Evolutionary conservation across 2,797 vertebrate species (phyloP).

Genomic region (Betta splendens): DNA sequence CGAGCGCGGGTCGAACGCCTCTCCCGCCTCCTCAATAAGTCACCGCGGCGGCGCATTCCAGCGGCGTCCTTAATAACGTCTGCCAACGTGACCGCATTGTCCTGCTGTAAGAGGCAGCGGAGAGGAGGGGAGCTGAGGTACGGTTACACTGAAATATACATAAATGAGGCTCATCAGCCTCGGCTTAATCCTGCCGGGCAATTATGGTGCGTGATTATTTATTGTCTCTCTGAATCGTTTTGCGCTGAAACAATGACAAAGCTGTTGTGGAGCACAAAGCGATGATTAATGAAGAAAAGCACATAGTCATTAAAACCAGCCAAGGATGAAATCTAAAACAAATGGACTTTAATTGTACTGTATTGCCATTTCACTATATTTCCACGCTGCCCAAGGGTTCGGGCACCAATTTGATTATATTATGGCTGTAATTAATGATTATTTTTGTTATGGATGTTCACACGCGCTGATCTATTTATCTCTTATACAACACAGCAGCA

Average conservation of each 20-base stretch:
- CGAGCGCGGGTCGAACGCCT: conserved; percentile 75
- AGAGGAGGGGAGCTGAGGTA: conserved; percentile 34
- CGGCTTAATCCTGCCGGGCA: conserved; percentile 43
- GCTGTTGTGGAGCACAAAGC: conserved; percentile 38
- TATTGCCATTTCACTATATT: conserved; percentile 19
- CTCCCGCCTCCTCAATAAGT: conserved; percentile 67
- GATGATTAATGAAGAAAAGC: conserved; percentile 49
- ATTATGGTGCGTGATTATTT: conserved; percentile 44
- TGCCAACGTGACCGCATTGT: conserved; percentile 49
- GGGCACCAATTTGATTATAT: not conserved
- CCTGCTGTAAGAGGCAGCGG: conserved; percentile 28
- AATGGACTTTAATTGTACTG: conserved; percentile 41
- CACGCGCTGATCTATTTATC: conserved; percentile 5
- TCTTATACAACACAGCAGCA: conserved; percentile 7
- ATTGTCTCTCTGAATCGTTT: conserved; percentile 26
- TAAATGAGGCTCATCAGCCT: conserved; percentile 29
- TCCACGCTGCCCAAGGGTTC: not conserved
- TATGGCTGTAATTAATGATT: conserved; percentile 1
- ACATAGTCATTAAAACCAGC: conserved; percentile 53
- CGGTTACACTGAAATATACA: conserved; percentile 45
- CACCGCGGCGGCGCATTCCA: conserved; percentile 55
- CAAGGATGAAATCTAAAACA: conserved; percentile 54
- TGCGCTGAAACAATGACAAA: conserved; percentile 35
- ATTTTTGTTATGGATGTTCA: conserved; percentile 10
- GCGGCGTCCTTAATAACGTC: conserved; percentile 44